Evolutionary conservation across 2,797 vertebrate genomes (phyloP), one percentile per base, ranked within the genome.

Genomic region (Tiaroga cobitis): DNA sequence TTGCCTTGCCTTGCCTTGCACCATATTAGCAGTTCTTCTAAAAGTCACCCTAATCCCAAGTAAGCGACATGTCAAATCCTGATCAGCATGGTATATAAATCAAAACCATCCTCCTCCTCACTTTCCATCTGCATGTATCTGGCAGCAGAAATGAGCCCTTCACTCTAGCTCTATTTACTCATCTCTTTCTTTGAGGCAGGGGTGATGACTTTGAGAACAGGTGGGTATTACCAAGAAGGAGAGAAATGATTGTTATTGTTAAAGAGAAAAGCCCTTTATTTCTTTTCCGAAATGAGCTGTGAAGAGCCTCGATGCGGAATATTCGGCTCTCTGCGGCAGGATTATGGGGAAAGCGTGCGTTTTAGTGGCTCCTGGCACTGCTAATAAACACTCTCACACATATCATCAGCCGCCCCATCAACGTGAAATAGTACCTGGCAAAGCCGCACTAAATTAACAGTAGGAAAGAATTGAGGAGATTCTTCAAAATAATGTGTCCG

Each of bases 401-500:
- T 80, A 86, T 88, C 85, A 88, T 90, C 88, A 80, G 79, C 43
- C 82, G 83, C 63, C 83, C 87, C 86, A 89, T 90, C 87, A 88
- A 74, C 19, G 84, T 89, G 88, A 90, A 90, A 89, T 83, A 89
- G 85, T 86, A 85, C 81, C 75, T 8, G 43, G 87, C 70, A 87
- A 86, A 85, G 68, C 86, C 24, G 46, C 86, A 86, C 77, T 91
- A 89, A 89, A 91, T 89, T 84, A 90, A 89, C 82, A 74, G 83
- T 85, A 65, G 59, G 83, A 88, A 89, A 87, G 90, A 90, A 89
- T 83, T 56, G 85, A 88, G 85, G 87, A 89, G 87, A 91, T 92
- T 92, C 87, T 90, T 91, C 91, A 91, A 88, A 88, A 88, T 90
- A 91, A 89, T 90, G 90, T 89, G 78, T 73, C 85, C 29, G 13